Percentiles rank a stretch among this genome's conserved stretches.
phyloP scores from a whole-genome alignment of 2,888 invertebrate genomes.

The Rotaria magnacalcarata region DNA sequence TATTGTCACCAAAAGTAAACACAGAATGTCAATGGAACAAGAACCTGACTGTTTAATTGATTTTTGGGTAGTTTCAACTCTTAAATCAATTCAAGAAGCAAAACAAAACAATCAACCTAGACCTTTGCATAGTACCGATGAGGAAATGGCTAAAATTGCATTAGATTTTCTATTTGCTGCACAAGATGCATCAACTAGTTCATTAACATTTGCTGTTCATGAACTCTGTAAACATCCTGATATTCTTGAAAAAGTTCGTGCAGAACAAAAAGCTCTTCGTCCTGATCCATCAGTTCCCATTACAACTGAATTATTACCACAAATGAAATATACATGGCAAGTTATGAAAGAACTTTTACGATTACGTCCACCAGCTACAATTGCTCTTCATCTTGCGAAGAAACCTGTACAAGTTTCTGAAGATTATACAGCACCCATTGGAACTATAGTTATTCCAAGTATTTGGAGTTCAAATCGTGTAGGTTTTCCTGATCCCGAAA shows the following conservation, averaged over 20 bases:
- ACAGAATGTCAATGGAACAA: background rate
- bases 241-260: background rate
- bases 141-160: conserved; percentile 26
- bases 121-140: background rate
- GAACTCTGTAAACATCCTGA: conserved; percentile 10
- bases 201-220: conserved; percentile 33
- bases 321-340: conserved; percentile 36
- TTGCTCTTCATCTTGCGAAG: background rate
- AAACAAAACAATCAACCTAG: background rate
- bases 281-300: background rate
- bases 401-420: background rate
- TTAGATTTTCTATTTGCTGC: conserved; percentile 32
- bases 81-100: background rate
- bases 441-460: background rate
- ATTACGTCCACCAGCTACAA: background rate
- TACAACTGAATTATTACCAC: background rate
- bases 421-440: background rate
- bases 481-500: background rate
- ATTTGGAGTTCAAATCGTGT: conserved; percentile 31
- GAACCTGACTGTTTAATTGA: background rate
- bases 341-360: conserved; percentile 16
- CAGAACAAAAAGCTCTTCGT: background rate
- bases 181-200: conserved; percentile 23
- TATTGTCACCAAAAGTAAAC: background rate
- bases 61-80: background rate